Evolutionary conservation across 2,888 invertebrate species (phyloP).

Genomic region (Drosophila buzzatii): DNA sequence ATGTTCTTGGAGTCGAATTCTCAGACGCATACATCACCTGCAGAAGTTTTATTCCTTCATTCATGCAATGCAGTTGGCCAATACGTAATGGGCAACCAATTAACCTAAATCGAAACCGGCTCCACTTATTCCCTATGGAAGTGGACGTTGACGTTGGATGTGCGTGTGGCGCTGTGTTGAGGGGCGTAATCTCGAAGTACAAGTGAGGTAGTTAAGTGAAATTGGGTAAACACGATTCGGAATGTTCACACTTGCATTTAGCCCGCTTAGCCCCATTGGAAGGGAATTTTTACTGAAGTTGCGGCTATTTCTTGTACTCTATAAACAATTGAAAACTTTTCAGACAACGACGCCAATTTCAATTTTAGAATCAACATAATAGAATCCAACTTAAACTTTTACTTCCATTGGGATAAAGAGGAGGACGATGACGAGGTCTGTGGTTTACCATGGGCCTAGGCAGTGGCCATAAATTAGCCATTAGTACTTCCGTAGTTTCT

Average conservation of each 20-base stretch:
- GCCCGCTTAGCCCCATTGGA: neutral
- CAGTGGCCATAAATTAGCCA: conserved; percentile 83
- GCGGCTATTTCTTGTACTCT: conserved; percentile 62
- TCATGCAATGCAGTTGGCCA: conserved; percentile 47
- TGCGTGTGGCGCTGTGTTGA: conserved; percentile 49
- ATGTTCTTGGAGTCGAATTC: conserved; percentile 34
- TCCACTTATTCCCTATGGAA: conserved; percentile 19
- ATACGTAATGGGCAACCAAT: conserved; percentile 66
- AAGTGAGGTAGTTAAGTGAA: conserved; percentile 50
- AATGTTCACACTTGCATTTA: conserved; percentile 44
- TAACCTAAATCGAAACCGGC: conserved; percentile 66
- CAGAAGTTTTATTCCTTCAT: conserved; percentile 41
- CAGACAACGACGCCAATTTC: conserved; percentile 77
- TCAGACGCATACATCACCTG: conserved; percentile 60
- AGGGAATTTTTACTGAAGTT: conserved; percentile 23
- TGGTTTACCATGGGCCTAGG: conserved; percentile 52
- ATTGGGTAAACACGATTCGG: conserved; percentile 71
- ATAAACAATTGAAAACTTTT: conserved; percentile 80
- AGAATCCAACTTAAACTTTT: conserved; percentile 46
- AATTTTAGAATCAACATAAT: conserved; percentile 75
- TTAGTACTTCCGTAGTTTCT: conserved; percentile 71
- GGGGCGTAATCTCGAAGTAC: conserved; percentile 37
- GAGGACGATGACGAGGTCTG: conserved; percentile 44
- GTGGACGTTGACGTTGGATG: conserved; percentile 35
- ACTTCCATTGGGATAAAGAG: conserved; percentile 27